These are phyloP conservation scores for Chlorops oryzae DNA, from an alignment of 1,140 invertebrate genomes.

Conservation along the genomic window DNA sequence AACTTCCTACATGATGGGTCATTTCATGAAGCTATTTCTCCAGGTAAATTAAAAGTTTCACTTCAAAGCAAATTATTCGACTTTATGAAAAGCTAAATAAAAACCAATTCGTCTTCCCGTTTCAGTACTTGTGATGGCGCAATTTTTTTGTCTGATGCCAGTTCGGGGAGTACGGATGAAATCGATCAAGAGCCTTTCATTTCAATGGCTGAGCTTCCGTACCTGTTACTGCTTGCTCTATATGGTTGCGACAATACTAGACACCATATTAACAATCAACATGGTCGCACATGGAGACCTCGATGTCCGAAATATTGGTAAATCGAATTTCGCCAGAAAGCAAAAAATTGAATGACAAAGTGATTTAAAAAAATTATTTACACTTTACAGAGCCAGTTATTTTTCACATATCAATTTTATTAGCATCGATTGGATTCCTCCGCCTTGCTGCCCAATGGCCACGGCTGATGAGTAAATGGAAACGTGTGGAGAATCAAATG, in stretches of 20 bases:
- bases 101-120: too few species aligned
- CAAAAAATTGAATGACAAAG: not conserved
- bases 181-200: conserved; percentile 20
- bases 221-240: conserved; percentile 25
- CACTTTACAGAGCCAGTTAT: conserved; percentile 28
- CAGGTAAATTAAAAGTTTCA: too few species aligned
- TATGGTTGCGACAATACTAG: conserved; percentile 18
- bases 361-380: not conserved
- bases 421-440: conserved; percentile 25
- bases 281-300: conserved; percentile 19
- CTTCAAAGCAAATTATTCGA: too few species aligned
- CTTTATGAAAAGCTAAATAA: too few species aligned
- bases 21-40: too few species aligned
- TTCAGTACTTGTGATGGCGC: conserved; percentile 36
- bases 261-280: conserved; percentile 24
- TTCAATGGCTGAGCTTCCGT: conserved; percentile 29
- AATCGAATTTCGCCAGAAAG: not conserved
- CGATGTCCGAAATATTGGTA: conserved; percentile 39
- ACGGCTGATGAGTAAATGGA: conserved; percentile 30
- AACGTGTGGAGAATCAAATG: conserved; percentile 27
- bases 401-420: conserved; percentile 27
- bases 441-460: conserved; percentile 34
- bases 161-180: conserved; percentile 26
- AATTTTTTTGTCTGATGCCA: conserved; percentile 44
- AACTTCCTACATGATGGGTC: too few species aligned